Percentiles rank a stretch among this genome's conserved stretches.
Conservation (phyloP, 2,797 vertebrate species). For the Danio kyathit region DNA sequence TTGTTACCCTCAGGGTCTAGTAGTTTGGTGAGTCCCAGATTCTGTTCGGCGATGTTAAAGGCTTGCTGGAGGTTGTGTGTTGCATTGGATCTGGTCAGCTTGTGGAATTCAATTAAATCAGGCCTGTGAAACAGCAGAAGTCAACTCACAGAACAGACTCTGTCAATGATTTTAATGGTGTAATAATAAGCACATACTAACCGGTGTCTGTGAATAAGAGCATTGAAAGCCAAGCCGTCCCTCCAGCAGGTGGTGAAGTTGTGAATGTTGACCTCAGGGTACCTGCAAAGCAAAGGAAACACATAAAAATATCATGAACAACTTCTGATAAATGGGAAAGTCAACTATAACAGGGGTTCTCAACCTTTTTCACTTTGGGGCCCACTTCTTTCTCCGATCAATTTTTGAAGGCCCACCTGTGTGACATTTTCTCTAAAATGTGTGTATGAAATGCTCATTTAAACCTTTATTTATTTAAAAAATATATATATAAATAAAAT, state of each 20-base stretch:
- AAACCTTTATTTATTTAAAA: too few species aligned
- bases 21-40: constrained; percentile 93
- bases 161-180: not conserved
- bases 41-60: constrained; percentile 92
- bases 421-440: too few species aligned
- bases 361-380: too few species aligned
- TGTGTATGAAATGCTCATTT: too few species aligned
- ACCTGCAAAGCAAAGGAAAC: constrained; percentile 72
- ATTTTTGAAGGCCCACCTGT: too few species aligned
- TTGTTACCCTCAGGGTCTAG: constrained; percentile 92
- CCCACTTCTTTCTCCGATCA: too few species aligned
- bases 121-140: constrained; percentile 76
- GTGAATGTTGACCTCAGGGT: constrained; percentile 94
- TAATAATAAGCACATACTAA: constrained; percentile 60
- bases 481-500: too few species aligned
- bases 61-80: constrained; percentile 95
- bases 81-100: constrained; percentile 92
- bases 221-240: constrained; percentile 94
- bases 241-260: constrained; percentile 98
- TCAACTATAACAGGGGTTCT: not conserved
- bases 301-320: not conserved
- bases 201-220: constrained; percentile 96
- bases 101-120: constrained; percentile 92
- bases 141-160: not conserved
- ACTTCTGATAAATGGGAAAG: not conserved